Percentiles rank a stretch among this genome's conserved stretches.
Evolutionary conservation across 2,113 vertebrate species (phyloP).

Genomic region (Thinocorus orbignyianus): DNA sequence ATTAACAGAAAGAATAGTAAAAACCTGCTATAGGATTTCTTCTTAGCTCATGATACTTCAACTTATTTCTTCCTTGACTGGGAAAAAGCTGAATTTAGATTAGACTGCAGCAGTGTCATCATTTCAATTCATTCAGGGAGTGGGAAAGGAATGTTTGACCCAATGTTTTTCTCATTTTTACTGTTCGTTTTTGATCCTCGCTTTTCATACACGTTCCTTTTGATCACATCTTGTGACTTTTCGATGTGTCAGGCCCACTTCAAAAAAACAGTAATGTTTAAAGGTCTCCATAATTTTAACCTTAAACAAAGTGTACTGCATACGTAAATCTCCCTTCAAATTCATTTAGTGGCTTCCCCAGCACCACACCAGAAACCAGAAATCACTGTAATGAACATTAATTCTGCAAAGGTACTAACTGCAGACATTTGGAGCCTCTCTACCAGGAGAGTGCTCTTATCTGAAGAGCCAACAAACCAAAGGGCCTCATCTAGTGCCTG

Average conservation of each 20-base stretch:
- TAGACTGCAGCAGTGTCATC: neutral
- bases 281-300: neutral
- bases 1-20: neutral
- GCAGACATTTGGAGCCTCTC: neutral
- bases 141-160: neutral
- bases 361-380: neutral
- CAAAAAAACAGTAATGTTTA: neutral
- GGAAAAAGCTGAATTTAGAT: neutral
- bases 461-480: fast-evolving
- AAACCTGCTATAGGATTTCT: neutral
- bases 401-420: neutral
- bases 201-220: neutral
- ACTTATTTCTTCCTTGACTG: neutral
- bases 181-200: neutral
- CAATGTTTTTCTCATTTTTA: neutral
- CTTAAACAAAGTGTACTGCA: neutral
- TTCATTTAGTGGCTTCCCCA: neutral
- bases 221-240: neutral
- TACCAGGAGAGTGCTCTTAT: neutral
- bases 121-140: neutral
- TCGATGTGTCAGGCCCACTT: neutral
- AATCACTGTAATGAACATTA: neutral
- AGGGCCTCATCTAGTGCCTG: neutral
- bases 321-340: neutral
- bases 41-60: neutral